Conservation (phyloP, 2,113 vertebrate species). For the Maylandia zebra region DNA sequence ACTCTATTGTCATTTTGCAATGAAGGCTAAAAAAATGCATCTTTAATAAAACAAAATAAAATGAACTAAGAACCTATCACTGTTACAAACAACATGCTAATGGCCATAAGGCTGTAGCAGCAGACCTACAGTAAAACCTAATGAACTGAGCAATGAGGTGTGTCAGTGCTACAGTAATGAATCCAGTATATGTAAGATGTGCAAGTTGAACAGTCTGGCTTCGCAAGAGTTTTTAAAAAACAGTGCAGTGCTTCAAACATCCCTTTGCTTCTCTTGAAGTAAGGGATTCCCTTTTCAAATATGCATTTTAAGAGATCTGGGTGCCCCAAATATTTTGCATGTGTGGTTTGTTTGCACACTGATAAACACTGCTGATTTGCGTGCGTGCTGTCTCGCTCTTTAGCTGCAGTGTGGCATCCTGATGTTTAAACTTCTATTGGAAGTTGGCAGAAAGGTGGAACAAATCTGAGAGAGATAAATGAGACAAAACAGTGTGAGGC, state of each 20-base stretch:
- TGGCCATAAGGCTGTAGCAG: not conserved
- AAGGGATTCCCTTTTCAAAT: not conserved
- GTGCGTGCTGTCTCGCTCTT: not conserved
- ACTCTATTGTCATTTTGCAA: not conserved
- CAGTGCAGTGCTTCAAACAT: not conserved
- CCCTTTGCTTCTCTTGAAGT: not conserved
- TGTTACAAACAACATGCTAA: not conserved
- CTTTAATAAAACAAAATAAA: not conserved
- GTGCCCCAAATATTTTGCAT: slow-evolving; percentile 5
- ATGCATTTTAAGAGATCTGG: not conserved
- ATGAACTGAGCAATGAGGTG: not conserved
- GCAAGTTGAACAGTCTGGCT: not conserved
- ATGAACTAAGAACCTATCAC: not conserved
- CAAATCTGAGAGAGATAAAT: not conserved
- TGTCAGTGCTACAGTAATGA: not conserved
- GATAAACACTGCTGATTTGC: not conserved
- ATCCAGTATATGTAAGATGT: not conserved
- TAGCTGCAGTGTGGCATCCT: not conserved
- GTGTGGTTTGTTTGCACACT: not conserved
- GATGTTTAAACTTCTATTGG: not conserved
- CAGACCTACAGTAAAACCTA: not conserved
- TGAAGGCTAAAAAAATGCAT: not conserved
- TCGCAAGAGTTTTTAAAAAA: not conserved
- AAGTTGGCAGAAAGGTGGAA: not conserved
- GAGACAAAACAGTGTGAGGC: not conserved